These are phyloP conservation scores for Scleropages formosus DNA, from an alignment of 2,797 vertebrate genomes.

Conservation along the genomic window DNA sequence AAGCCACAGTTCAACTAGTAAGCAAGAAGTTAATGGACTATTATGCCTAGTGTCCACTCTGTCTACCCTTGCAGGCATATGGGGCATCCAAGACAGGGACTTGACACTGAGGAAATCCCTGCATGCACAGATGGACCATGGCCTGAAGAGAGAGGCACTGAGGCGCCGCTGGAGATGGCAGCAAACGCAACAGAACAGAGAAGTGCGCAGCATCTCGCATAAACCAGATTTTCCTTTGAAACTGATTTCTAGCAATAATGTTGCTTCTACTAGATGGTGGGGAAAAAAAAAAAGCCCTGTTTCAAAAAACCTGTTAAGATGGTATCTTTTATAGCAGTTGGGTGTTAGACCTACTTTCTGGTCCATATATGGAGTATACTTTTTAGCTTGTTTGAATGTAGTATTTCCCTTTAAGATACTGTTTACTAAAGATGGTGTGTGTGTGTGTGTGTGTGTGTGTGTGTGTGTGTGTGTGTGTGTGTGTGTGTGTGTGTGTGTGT, in stretches of 20 bases:
- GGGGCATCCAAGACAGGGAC: constrained; percentile 97
- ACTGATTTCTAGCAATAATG: too few relatives aligned
- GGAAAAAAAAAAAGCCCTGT: too few relatives aligned
- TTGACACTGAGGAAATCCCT: constrained; percentile 93
- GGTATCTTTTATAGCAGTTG: too few relatives aligned
- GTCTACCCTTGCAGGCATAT: constrained; percentile 79
- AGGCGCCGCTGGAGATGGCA: constrained; percentile 98
- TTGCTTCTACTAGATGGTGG: too few relatives aligned
- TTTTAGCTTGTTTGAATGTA: background rate
- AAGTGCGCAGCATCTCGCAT: constrained; percentile 68
- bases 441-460: constrained; percentile 24
- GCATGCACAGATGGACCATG: constrained; percentile 95
- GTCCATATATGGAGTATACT: too few relatives aligned
- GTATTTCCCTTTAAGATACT: background rate
- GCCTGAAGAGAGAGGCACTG: constrained; percentile 88
- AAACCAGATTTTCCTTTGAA: too few relatives aligned
- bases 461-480: background rate
- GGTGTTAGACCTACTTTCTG: too few relatives aligned
- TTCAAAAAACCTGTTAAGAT: too few relatives aligned
- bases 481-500: constrained; percentile 27
- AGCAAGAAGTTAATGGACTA: too few relatives aligned
- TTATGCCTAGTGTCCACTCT: too few relatives aligned
- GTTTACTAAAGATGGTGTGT: constrained; percentile 3
- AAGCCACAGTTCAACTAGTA: too few relatives aligned
- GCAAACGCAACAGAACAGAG: constrained; percentile 97